Evolutionary conservation across 2,113 vertebrate species (phyloP).

Genomic region (Cepphus grylle): DNA sequence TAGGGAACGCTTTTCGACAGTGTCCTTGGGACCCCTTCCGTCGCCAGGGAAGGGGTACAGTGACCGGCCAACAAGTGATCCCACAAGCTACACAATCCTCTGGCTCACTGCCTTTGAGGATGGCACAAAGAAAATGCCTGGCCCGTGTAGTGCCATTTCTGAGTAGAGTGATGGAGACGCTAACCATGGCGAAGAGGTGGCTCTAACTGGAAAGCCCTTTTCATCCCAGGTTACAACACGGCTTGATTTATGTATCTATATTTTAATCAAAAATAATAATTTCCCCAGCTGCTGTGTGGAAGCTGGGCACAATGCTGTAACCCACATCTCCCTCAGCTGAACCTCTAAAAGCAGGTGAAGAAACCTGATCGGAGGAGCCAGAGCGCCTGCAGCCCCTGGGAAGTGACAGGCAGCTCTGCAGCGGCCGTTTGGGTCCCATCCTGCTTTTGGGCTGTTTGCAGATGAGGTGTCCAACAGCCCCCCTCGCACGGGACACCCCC

Average conservation of each 20-base stretch:
- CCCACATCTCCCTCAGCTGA: neutral
- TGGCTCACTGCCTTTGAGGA: neutral
- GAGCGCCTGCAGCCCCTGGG: neutral
- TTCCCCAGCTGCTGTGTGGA: neutral
- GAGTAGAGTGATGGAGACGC: neutral
- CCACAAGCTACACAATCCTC: neutral
- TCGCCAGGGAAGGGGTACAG: neutral
- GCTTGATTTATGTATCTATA: neutral
- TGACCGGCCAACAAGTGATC: neutral
- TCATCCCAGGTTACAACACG: neutral
- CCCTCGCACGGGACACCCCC: fast-evolving
- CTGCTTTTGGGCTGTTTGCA: neutral
- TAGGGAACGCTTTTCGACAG: neutral
- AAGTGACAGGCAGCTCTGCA: neutral
- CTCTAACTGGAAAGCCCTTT: neutral
- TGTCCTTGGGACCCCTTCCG: neutral
- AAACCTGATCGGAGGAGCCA: neutral
- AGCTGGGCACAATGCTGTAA: fast-evolving
- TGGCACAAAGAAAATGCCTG: neutral
- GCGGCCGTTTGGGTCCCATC: fast-evolving
- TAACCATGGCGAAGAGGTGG: neutral
- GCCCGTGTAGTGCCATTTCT: neutral
- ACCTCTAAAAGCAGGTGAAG: neutral
- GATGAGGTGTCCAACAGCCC: neutral
- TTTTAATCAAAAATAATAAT: neutral